Evolutionary conservation across 1,140 invertebrate species (phyloP).

Genomic region (Trinorchestia longiramus): DNA sequence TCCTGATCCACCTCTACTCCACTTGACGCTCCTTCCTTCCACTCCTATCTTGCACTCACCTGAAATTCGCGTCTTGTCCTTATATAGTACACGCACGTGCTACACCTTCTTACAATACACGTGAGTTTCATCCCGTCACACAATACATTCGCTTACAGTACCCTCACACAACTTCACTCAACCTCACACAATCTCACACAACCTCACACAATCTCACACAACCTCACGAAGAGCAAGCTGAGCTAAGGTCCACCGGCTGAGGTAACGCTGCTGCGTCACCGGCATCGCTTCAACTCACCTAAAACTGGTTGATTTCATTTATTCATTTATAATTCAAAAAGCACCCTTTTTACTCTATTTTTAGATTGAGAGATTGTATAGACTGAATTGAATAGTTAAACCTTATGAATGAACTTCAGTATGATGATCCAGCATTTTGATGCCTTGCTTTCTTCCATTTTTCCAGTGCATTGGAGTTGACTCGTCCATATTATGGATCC

Average conservation of each 20-base stretch:
- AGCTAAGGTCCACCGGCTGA: not conserved
- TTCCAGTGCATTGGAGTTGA: not conserved
- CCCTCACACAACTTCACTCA: not conserved
- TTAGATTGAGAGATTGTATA: slow-evolving; percentile 9
- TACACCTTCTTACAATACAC: not conserved
- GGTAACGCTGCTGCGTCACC: not conserved
- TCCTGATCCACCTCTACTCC: not conserved
- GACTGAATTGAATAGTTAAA: not conserved
- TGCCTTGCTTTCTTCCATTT: slow-evolving; percentile 6
- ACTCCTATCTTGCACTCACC: not conserved
- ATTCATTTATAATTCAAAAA: not conserved
- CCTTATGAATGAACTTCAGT: not conserved
- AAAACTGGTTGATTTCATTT: slow-evolving; percentile 29
- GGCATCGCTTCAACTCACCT: slow-evolving; percentile 6
- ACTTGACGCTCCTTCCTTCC: not conserved
- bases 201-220: not conserved
- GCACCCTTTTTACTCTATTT: not conserved
- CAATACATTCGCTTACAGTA: not conserved
- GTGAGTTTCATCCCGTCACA: too few species aligned
- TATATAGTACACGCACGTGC: not conserved
- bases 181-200: not conserved
- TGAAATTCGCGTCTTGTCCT: too few species aligned
- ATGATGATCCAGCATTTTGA: not conserved
- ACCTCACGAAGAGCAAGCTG: not conserved
- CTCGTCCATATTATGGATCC: not conserved